Conservation (phyloP, 2,888 invertebrate species). For the Didymodactylos carnosus region DNA sequence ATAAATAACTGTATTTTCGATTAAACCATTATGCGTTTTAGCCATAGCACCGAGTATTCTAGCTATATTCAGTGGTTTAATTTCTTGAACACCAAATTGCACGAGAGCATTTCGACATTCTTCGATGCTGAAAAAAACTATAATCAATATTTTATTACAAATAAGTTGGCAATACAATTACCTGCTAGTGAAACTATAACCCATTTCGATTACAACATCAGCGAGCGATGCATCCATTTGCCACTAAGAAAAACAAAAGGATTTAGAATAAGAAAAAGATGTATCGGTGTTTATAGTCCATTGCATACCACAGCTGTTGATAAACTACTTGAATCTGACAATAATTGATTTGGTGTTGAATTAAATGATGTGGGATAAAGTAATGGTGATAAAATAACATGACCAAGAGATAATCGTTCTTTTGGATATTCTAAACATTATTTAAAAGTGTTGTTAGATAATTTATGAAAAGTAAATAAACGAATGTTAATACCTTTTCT, state of each 20-base stretch:
- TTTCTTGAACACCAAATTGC: constrained; percentile 44
- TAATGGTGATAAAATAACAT: neutral
- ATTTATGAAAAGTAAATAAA: neutral
- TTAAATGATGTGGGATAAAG: neutral
- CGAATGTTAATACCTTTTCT: neutral
- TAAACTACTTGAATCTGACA: neutral
- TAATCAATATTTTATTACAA: too few relatives aligned
- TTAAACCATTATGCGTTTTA: constrained; percentile 42
- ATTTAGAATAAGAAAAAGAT: neutral
- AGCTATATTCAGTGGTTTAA: constrained; percentile 63
- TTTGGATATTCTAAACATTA: neutral
- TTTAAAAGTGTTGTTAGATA: neutral
- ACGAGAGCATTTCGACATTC: constrained; percentile 40
- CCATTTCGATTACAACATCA: constrained; percentile 73
- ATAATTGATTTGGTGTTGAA: neutral
- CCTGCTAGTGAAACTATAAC: constrained; percentile 60
- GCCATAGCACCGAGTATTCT: constrained; percentile 48
- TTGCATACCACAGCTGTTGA: neutral
- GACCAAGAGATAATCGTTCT: neutral
- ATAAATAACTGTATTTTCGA: neutral
- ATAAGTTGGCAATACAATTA: constrained; percentile 16
- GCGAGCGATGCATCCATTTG: constrained; percentile 40
- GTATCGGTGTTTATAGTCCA: neutral
- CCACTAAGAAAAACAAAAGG: neutral
- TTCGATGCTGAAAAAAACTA: too few relatives aligned